Percentiles rank a stretch among this genome's conserved stretches.
Evolutionary conservation across 2,888 invertebrate genomes (phyloP).

Genomic region (Lepeophtheirus nordmannii): DNA sequence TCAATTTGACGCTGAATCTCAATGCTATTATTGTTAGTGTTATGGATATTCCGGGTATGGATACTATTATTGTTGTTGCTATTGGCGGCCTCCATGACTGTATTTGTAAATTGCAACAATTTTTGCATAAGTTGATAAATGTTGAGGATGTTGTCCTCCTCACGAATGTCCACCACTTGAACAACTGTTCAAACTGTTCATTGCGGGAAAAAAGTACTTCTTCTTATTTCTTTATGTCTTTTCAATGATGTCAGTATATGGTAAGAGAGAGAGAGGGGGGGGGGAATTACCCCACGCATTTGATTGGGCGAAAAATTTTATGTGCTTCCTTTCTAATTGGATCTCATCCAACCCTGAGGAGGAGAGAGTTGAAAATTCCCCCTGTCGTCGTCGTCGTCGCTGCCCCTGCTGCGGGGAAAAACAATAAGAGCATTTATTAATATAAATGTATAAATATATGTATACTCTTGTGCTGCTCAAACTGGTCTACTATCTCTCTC

Average conservation of each 20-base stretch:
- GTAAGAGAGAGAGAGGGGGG: neutral
- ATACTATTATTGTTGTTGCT: neutral
- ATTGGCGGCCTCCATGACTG: neutral
- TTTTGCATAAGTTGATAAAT: no score
- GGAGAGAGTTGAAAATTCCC: neutral
- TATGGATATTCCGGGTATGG: neutral
- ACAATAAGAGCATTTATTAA: no score
- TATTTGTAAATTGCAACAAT: no score
- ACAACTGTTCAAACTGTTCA: conserved; percentile 1
- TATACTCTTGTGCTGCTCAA: no score
- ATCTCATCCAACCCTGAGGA: neutral
- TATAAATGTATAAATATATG: no score
- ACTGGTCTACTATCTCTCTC: no score
- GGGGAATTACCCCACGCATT: neutral
- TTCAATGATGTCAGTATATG: no score
- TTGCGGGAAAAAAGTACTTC: neutral
- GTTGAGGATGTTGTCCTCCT: neutral
- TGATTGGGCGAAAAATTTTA: neutral
- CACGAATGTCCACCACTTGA: neutral
- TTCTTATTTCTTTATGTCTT: neutral
- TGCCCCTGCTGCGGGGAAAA: no score
- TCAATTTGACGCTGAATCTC: neutral
- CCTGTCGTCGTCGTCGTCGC: neutral
- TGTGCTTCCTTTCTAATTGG: neutral
- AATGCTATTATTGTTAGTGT: neutral